Evolutionary conservation across 2,113 vertebrate genomes (phyloP), one percentile per base, ranked within the genome.

Genomic region (Apodemus sylvaticus): DNA sequence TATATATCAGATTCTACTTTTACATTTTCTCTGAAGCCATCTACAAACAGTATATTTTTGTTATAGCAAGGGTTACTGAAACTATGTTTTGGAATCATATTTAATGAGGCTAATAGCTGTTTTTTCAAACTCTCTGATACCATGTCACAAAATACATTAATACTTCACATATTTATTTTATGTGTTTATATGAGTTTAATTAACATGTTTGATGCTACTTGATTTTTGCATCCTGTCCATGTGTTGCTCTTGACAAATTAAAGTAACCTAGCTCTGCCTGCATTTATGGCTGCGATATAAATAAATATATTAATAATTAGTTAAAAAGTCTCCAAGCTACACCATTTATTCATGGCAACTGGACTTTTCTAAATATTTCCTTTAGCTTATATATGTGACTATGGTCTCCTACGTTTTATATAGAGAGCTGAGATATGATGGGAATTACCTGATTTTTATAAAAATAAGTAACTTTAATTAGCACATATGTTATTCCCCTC

Each of bases 301-400:
- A 86, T 70, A 91, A 89, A 29, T 13, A 71, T 42, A 22, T 42
- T 12, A n/a, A 70, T 76, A 81, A 10, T 58, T 82, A 36, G 42
- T 70, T 70, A 74, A 79, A 39, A 19, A 48, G 45, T 13, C 74
- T 90, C 4, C 51, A 85, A 62, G 45, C 66, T 60, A 73, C 19
- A 60, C 7, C 60, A 51, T 62, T 74, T 79, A 74, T n/a, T 79
- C 66, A 22, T 74, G 81, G 26, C 14, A 66, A 93, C 55, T 53
- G n/a, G n/a, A 82, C 5, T 34, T 62, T 36, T 78, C 19, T 88
- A 74, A 95, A 62, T 48, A 68, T 70, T 74, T 96, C 93, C 42
- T 78, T 92, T 68, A 62, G 73, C 39, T 78, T 24, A 3, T 62
- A 70, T 51, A 12, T 83, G 36, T 26, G 85, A 48, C 78, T 2